Base-by-base conservation (phyloP, 2,888 invertebrate species). In the Zhuqinia jingwanae region DNA sequence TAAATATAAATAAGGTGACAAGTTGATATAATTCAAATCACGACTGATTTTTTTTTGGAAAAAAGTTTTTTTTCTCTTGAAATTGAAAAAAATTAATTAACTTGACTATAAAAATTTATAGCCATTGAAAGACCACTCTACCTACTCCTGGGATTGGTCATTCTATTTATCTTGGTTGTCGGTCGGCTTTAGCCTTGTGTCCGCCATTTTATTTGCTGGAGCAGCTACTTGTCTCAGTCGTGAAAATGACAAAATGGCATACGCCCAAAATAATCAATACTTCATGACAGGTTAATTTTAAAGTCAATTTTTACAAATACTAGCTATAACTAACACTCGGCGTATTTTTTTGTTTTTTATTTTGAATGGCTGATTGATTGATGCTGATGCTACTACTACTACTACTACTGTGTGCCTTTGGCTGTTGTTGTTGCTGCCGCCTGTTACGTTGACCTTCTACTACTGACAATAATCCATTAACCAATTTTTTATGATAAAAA, bases 121-220 rank as follows among this genome's bases (percentile, higher is more conserved):
- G 88, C 79, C 81, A 78, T 78, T 88, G 80, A 88, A 87, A 79
- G 85, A 82, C 30, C 63, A 84, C 68, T 84, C 83, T 68, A 15
- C 30, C 27, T 87, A 84, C 36, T 81, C 81, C 94, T 96, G 96
- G 94, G 96, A 96, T 92, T 97, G 96, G 96, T 96, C 96, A 91
- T 97, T 96, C 94, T 95, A 96, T 92, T 93, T 96, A 91, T 96
- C 96, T 91, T 97, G 97, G 97, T 93, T 96, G 91, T 95, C 96
- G 88, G 96, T 96, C 89, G 96, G 94, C 85, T 95, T 95, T 91
- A 95, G 95, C 91, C 94, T 96, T 92, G 94, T 95, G 90, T 95
- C 95, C 91, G 95, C 96, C 91, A 94, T 96, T 91, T 93, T 96
- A 91, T 96, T 96, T 94, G 95, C 96, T 94, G 95, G 95, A 91